A percentile compares a stretch with the other conserved stretches of the same genome.
phyloP scores from a whole-genome alignment of 2,113 vertebrate genomes.

The Menura novaehollandiae region DNA sequence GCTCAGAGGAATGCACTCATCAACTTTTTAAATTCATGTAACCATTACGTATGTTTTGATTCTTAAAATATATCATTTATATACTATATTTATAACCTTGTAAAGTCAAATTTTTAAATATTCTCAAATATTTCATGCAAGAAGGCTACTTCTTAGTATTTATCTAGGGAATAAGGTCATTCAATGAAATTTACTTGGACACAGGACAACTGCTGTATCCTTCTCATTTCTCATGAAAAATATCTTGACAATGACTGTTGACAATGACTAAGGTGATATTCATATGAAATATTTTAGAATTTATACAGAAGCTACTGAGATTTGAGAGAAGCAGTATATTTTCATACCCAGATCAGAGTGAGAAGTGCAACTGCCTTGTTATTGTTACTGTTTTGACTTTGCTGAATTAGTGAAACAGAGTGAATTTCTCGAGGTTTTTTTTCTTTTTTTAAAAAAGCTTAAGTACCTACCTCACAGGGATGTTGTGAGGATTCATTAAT shows the following conservation, averaged over 20 bases:
- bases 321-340: neutral
- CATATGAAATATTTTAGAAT: neutral
- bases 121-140: neutral
- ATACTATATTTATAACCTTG: neutral
- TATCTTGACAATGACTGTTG: neutral
- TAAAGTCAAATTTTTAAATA: neutral
- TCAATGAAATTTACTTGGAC: neutral
- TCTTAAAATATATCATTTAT: neutral
- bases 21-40: neutral
- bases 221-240: neutral
- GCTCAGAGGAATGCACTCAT: neutral
- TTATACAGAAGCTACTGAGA: neutral
- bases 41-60: neutral
- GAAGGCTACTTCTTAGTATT: neutral
- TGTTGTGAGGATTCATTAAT: conserved; percentile 50
- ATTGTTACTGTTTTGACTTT: neutral
- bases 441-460: neutral
- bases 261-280: neutral
- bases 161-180: neutral
- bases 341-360: neutral
- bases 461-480: conserved; percentile 55
- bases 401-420: neutral
- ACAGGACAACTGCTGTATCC: neutral
- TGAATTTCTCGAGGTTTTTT: neutral
- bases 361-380: neutral